Conservation (phyloP, 64 coral and sea anemone genomes). For the Pachyseris speciosa region DNA sequence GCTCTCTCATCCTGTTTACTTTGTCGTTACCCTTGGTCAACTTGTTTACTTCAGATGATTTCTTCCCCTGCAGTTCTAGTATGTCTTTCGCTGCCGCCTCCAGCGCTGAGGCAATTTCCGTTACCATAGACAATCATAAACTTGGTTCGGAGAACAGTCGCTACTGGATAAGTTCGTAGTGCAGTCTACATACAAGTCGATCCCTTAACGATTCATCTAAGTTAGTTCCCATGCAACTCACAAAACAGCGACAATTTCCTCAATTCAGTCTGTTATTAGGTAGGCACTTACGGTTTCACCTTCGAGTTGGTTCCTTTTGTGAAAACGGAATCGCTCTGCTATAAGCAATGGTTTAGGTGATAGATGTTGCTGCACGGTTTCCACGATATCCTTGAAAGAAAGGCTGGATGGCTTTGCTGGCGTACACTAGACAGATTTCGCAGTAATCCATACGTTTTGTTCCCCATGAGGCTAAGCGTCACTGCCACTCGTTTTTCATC, state of each 20-base stretch:
- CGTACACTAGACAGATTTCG: conserved; percentile 1
- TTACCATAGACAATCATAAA: neutral
- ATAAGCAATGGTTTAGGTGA: neutral
- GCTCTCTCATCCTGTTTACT: neutral
- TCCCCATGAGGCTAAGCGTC: too few relatives aligned
- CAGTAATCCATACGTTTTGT: conserved; percentile 35
- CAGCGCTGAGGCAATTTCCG: neutral
- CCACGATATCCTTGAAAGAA: too few relatives aligned
- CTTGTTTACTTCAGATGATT: conserved; percentile 6
- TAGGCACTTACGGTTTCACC: neutral
- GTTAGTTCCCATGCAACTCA: neutral
- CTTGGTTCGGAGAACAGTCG: neutral
- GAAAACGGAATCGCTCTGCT: conserved; percentile 22
- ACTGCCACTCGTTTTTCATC: too few relatives aligned
- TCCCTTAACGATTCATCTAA: neutral
- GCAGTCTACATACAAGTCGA: conserved; percentile 1
- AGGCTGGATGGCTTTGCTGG: conserved; percentile 38
- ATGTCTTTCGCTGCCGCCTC: neutral
- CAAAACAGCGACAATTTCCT: conserved; percentile 9
- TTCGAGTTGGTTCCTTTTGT: conserved; percentile 48
- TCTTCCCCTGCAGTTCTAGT: neutral
- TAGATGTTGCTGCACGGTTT: conserved; percentile 13
- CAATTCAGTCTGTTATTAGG: neutral
- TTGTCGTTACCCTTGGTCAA: neutral
- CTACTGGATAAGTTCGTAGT: neutral